Base-by-base conservation (phyloP, 2,113 vertebrate genomes). In the Zingel zingel region DNA sequence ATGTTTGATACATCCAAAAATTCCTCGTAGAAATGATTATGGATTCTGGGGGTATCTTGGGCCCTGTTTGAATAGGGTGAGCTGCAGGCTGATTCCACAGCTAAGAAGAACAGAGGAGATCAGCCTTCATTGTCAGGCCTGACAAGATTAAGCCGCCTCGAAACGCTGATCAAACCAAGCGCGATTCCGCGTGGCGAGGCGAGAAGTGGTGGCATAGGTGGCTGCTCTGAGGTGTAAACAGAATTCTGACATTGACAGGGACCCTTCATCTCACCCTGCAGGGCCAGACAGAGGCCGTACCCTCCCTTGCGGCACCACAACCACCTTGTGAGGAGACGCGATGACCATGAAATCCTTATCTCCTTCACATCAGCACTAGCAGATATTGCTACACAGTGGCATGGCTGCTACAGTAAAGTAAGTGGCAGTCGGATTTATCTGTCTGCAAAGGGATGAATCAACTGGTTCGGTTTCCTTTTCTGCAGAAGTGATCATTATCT, bases 121-220 rank as follows among this genome's bases (percentile, higher is more conserved):
- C 90, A 92, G 91, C 83, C 86, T 64, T 92, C 89, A 93, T 94
- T 95, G 94, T 94, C 91, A 91, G 80, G 87, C 80, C 91, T 93
- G 94, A 94, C 94, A 91, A 94, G 94, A 95, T 94, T 95, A 94
- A 92, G 90, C 90, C 82, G 67, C 83, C 86, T 93, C 87, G 87
- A 91, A 95, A 92, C 92, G 87, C 89, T 91, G 93, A 93, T 94
- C 89, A 92, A 92, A 90, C 90, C 36, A 7, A 71, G 81, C 66
- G 48, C 75, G 84, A 89, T 89, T 89, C 82, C 70, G 75, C 68
- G 53, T 90, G 87, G 82, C 43, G 81, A 89, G 75, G 86, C 82
- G 74, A 82, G 80, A 89, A 86, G 88, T 56, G 75, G 79, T 54
- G 82, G 79, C 78, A 73, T 78, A 86, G 89, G 89, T 83, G 84